These are phyloP conservation scores for Serripes groenlandicus DNA, from an alignment of 2,888 invertebrate genomes.

Conservation along the genomic window DNA sequence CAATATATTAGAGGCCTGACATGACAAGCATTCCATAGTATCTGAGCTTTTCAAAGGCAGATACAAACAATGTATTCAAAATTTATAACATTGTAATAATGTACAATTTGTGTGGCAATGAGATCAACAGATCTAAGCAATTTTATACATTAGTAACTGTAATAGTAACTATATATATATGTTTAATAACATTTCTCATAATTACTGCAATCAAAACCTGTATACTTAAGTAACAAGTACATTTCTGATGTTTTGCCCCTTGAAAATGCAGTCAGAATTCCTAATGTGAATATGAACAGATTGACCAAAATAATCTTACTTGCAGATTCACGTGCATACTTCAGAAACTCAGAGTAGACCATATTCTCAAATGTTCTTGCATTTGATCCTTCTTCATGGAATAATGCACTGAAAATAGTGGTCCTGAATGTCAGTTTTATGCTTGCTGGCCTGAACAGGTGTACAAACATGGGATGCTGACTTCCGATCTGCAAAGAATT, in stretches of 20 bases:
- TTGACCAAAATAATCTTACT: too few species aligned
- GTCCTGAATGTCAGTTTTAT: too few species aligned
- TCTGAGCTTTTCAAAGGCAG: too few species aligned
- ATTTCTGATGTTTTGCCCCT: not conserved
- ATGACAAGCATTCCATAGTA: too few species aligned
- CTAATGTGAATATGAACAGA: not conserved
- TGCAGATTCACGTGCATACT: slow-evolving; percentile 45
- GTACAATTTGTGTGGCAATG: too few species aligned
- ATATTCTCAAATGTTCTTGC: slow-evolving; percentile 26
- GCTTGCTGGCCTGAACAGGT: slow-evolving; percentile 35
- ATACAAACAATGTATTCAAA: too few species aligned
- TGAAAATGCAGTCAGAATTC: not conserved
- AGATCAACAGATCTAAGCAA: not conserved
- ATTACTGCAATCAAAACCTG: not conserved
- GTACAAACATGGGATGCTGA: slow-evolving; percentile 9
- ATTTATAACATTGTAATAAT: too few species aligned
- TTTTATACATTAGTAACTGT: not conserved
- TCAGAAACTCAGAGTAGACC: slow-evolving; percentile 27
- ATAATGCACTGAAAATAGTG: too few species aligned
- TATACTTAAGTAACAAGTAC: not conserved
- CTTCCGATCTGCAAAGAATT: too few species aligned
- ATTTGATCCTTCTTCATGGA: slow-evolving; percentile 42
- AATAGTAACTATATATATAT: not conserved
- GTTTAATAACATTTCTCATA: not conserved
- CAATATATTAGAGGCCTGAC: too few species aligned